Evolutionary conservation across 2,113 vertebrate species (phyloP), one percentile per base, ranked within the genome.

Genomic region (Chaetodon trifascialis): DNA sequence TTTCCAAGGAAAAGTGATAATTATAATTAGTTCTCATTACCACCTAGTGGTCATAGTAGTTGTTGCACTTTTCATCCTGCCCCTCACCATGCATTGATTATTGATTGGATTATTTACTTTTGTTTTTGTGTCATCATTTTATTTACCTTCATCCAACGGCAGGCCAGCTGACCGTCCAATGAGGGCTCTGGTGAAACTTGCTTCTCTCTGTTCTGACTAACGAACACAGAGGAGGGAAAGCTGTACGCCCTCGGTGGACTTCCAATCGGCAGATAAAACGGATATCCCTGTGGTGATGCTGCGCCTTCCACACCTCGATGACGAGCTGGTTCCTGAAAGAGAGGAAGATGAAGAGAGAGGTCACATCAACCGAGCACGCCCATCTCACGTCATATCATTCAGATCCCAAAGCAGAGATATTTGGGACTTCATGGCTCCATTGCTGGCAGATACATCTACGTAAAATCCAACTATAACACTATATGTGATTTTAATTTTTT

Each of bases 141-240:
- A 93, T 95, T 40, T 96, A 97, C 97, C 96, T 97, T 97, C 81
- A 95, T 96, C 97, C 97, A 98, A 44, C 95, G 96, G 77, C 98
- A 98, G 88, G 96, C 92, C 69, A 97, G 96, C 95, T 97, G 97
- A 89, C 96, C 96, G 7, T 97, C 96, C 58, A 91, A 87, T 0
- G 95, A 96, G 73, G 95, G 94, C 82, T 97, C 97, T 0, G 96
- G 91, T 11, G 96, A 94, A 40, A 95, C 94, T n/a, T 93, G 94
- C 76, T 95, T 97, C 86, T 97, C 97, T 91, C 95, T 95, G 65
- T 93, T 86, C 8, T 95, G 88, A 3, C 93, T 92, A 40, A 95
- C 94, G 86, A 98, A 96, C 86, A 97, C 91, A 0, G 98, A 92
- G 0, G 96, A 91, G 21, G 97, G 96, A 72, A 98, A 95, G 84